Evolutionary conservation across 2,113 vertebrate genomes (phyloP).

Genomic region (Corapipo altera): DNA sequence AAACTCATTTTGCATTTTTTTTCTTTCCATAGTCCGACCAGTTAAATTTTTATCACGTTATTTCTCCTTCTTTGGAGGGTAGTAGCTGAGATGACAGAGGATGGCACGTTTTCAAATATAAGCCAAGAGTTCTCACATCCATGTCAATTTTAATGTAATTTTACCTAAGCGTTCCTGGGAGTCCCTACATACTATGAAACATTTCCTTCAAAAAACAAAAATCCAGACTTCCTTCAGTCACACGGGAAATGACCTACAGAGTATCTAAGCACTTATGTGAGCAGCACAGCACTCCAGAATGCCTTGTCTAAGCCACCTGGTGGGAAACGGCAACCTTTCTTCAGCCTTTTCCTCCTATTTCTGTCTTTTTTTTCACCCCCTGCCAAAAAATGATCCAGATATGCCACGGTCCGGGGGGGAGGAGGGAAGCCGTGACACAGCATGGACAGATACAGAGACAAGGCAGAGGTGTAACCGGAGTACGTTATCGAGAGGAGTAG

Average conservation of each 20-base stretch:
- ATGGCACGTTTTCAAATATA: neutral
- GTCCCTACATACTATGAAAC: neutral
- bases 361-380: neutral
- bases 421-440: too few species aligned
- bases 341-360: neutral
- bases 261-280: accelerated
- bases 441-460: too few species aligned
- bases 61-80: neutral
- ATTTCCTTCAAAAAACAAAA: neutral
- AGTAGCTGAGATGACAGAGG: accelerated
- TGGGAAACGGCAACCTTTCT: neutral
- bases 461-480: too few species aligned
- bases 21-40: neutral
- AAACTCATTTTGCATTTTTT: neutral
- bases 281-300: neutral
- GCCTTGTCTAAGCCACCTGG: neutral
- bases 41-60: neutral
- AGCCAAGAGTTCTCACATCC: neutral
- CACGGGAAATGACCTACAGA: neutral
- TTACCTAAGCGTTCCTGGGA: neutral
- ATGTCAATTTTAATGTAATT: neutral
- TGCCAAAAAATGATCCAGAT: neutral
- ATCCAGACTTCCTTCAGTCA: neutral
- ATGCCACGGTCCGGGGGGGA: neutral
- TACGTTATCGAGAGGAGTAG: too few species aligned